Percentiles rank a stretch among this genome's conserved stretches.
phyloP scores from a whole-genome alignment of 2,888 invertebrate species.

The Cephus runcator region DNA sequence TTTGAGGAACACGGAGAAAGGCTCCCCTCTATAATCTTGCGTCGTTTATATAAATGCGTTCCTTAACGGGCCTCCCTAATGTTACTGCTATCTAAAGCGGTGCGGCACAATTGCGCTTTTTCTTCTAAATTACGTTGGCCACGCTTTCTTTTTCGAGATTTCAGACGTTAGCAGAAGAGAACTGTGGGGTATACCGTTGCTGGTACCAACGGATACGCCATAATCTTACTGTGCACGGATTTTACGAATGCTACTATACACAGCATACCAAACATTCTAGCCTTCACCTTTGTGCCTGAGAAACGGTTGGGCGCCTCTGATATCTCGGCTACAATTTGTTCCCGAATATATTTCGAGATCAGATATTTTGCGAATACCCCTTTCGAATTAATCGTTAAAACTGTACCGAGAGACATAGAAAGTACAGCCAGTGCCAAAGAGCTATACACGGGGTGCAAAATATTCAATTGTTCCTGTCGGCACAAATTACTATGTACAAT shows the following conservation, averaged over 20 bases:
- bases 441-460: not conserved
- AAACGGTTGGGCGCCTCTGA: not conserved
- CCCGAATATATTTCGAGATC: not conserved
- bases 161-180: not conserved
- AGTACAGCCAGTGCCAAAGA: not conserved
- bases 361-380: not conserved
- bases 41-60: slow-evolving; percentile 16
- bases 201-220: not conserved
- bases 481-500: not conserved
- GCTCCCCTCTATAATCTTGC: slow-evolving; percentile 15
- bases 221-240: not conserved
- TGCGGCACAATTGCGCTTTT: slow-evolving; percentile 1
- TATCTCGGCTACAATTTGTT: not conserved
- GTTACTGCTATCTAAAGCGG: slow-evolving; percentile 7
- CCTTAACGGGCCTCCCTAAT: slow-evolving; percentile 14
- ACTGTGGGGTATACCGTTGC: not conserved
- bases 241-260: not conserved
- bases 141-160: not conserved
- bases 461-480: not conserved
- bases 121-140: slow-evolving; percentile 5
- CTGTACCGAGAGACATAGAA: not conserved
- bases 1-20: not conserved
- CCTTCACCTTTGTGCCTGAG: not conserved
- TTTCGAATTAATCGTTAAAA: not conserved
- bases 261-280: not conserved